Percentiles rank a stretch among this genome's conserved stretches.
Conservation (phyloP, 1,140 invertebrate species). For the Drosophila guanche region DNA sequence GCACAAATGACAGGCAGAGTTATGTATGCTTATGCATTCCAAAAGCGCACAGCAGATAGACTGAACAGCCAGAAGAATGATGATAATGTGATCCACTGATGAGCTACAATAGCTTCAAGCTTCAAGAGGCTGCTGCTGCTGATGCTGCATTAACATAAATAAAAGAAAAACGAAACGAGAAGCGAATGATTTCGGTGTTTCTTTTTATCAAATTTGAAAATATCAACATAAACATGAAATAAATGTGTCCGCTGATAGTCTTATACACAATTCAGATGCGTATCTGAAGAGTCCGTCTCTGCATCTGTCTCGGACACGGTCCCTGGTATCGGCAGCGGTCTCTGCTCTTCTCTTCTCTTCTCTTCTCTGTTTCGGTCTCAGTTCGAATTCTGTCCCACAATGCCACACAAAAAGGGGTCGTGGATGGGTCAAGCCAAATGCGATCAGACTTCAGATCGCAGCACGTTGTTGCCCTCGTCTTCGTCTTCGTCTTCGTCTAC, state of each 20-base stretch:
- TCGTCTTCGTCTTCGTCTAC: neutral
- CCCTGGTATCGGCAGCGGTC: too few species aligned
- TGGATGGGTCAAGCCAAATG: conserved; percentile 55
- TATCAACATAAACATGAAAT: conserved; percentile 83
- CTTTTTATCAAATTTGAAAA: conserved; percentile 76
- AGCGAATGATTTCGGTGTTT: conserved; percentile 34
- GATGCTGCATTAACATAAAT: conserved; percentile 68
- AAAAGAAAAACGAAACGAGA: conserved; percentile 67
- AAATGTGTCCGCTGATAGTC: conserved; percentile 81
- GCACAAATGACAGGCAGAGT: conserved; percentile 54
- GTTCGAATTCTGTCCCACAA: neutral
- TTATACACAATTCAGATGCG: conserved; percentile 77
- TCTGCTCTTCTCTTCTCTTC: too few species aligned
- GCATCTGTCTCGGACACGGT: conserved; percentile 2
- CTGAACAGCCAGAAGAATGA: conserved; percentile 60
- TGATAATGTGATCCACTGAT: conserved; percentile 60
- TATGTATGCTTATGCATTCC: conserved; percentile 45
- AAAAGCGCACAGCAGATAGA: conserved; percentile 24
- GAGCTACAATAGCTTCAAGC: conserved; percentile 42
- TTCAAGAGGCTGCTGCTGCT: conserved; percentile 2
- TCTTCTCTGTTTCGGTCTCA: too few species aligned
- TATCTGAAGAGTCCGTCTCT: conserved; percentile 52
- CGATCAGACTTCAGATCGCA: conserved; percentile 31
- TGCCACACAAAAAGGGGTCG: conserved; percentile 69
- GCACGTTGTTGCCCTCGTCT: conserved; percentile 25